These are phyloP conservation scores for Zapus hudsonius DNA, from an alignment of 2,113 vertebrate genomes.

Conservation along the genomic window DNA sequence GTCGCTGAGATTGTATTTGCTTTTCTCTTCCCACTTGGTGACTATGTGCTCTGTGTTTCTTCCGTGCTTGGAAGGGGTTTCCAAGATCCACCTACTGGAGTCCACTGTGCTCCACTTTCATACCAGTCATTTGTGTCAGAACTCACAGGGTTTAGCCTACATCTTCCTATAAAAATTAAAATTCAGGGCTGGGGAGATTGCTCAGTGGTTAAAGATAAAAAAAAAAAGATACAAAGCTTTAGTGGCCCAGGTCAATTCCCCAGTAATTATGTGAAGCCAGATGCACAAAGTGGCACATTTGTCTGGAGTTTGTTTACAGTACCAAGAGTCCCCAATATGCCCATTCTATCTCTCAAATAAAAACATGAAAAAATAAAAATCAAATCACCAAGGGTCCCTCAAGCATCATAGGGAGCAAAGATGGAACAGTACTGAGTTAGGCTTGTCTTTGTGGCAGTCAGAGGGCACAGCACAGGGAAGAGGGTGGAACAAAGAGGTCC, in stretches of 20 bases:
- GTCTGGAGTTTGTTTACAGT: too few relatives aligned
- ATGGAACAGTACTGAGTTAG: neutral
- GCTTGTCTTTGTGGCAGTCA: too few relatives aligned
- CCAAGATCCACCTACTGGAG: neutral
- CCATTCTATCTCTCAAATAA: too few relatives aligned
- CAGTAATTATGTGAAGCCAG: too few relatives aligned
- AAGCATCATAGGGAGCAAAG: neutral
- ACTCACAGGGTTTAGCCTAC: neutral
- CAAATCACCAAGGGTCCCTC: neutral
- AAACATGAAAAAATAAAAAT: neutral
- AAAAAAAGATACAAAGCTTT: too few relatives aligned
- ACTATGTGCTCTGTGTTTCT: neutral
- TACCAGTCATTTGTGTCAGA: neutral
- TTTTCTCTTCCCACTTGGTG: neutral
- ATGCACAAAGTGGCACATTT: too few relatives aligned
- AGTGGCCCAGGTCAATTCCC: too few relatives aligned
- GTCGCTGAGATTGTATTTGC: neutral
- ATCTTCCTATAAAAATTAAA: neutral
- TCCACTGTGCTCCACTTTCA: neutral
- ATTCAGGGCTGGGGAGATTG: too few relatives aligned
- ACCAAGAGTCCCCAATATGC: too few relatives aligned
- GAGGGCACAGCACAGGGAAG: neutral
- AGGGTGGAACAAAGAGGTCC: neutral
- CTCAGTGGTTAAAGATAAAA: too few relatives aligned
- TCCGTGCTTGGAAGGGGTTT: slow-evolving; percentile 10